A percentile compares a stretch with the other conserved stretches of the same genome.
Evolutionary conservation across 64 coral and sea anemone species (phyloP).

Genomic region (Pocillopora verrucosa): DNA sequence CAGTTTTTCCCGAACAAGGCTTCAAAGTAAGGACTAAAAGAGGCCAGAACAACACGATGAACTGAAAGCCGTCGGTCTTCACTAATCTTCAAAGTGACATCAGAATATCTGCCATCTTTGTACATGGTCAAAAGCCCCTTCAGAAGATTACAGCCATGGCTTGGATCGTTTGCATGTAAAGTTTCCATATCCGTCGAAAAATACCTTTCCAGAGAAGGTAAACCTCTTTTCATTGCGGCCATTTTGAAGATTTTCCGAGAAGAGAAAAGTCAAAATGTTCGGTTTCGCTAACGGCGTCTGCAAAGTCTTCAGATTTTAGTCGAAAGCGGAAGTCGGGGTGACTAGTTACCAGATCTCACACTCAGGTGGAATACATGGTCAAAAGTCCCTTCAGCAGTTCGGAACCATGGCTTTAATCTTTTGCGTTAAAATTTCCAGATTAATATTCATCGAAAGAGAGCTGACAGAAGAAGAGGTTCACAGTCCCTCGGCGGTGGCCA

Average conservation of each 20-base stretch:
- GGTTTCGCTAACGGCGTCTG: neutral
- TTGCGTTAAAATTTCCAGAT: too few species aligned
- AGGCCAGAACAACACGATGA: slow-evolving; percentile 69
- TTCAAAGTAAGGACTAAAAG: slow-evolving; percentile 83
- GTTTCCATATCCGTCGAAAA: slow-evolving; percentile 24
- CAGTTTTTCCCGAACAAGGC: slow-evolving; percentile 64
- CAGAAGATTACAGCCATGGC: slow-evolving; percentile 51
- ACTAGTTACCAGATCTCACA: too few species aligned
- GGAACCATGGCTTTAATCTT: too few species aligned
- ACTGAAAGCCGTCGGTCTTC: slow-evolving; percentile 52
- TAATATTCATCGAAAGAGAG: too few species aligned
- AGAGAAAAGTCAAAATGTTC: too few species aligned
- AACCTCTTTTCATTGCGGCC: neutral
- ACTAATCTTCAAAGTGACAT: slow-evolving; percentile 65
- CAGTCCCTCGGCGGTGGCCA: too few species aligned
- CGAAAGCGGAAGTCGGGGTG: too few species aligned
- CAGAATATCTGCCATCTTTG: slow-evolving; percentile 70
- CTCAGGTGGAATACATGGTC: too few species aligned
- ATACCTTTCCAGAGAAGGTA: slow-evolving; percentile 32
- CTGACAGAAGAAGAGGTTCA: too few species aligned
- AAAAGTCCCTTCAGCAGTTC: too few species aligned
- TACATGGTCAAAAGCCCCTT: slow-evolving; percentile 52
- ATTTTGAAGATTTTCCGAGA: neutral
- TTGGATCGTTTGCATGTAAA: neutral
- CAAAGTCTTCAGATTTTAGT: too few species aligned